A percentile compares a stretch with the other conserved stretches of the same genome.
Conservation (phyloP, 2,888 invertebrate genomes). For the Orthosia gracilis region DNA sequence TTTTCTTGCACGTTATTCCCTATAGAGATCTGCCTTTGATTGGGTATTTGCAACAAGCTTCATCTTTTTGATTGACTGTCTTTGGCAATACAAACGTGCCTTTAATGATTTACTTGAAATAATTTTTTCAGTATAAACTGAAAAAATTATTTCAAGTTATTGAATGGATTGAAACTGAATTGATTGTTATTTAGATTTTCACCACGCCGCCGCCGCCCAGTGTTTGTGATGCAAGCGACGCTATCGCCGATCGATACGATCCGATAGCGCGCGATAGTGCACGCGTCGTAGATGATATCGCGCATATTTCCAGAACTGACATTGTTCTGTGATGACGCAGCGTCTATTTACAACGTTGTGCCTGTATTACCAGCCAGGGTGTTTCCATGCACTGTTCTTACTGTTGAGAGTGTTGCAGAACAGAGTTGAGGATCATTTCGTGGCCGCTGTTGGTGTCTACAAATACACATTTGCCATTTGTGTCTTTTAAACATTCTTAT, state of each 20-base stretch:
- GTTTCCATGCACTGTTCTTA: not conserved
- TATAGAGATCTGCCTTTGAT: too few species aligned
- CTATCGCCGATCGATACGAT: slow-evolving; percentile 43
- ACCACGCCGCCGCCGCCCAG: not conserved
- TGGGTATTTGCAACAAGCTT: too few species aligned
- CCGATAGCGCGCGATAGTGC: slow-evolving; percentile 36
- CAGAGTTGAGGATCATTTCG: too few species aligned
- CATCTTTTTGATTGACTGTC: too few species aligned
- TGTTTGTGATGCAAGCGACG: slow-evolving; percentile 34
- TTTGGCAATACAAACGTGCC: too few species aligned
- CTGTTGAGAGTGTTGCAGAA: not conserved
- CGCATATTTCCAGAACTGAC: slow-evolving; percentile 38
- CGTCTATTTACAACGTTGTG: slow-evolving; percentile 18
- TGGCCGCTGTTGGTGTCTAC: not conserved
- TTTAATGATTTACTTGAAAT: too few species aligned
- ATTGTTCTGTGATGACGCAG: slow-evolving; percentile 44
- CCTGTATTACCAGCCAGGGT: not conserved
- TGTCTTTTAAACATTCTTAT: not conserved
- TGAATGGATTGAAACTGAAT: slow-evolving; percentile 5
- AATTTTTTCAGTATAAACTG: too few species aligned
- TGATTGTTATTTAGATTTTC: not conserved
- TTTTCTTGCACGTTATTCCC: too few species aligned
- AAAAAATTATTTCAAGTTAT: too few species aligned
- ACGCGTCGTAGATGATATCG: slow-evolving; percentile 19
- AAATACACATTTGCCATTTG: not conserved